These are phyloP conservation scores for Chaunax sp. DNA, from an alignment of 2,797 vertebrate species.

Conservation along the genomic window DNA sequence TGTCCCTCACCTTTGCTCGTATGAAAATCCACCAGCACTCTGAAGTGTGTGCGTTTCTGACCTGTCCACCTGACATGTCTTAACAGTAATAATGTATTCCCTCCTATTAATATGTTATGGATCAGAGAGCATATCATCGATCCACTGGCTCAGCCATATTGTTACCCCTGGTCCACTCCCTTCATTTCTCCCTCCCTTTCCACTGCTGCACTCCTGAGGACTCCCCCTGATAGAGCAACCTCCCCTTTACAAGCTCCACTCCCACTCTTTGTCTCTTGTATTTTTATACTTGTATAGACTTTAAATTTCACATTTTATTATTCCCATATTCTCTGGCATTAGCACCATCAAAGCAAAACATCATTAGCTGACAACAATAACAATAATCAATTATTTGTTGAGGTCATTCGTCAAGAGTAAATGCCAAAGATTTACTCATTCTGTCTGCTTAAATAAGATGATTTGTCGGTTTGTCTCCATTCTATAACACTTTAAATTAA, in stretches of 20 bases:
- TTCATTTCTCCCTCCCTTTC: constrained; percentile 2
- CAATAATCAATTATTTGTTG: background rate
- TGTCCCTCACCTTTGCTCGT: constrained; percentile 66
- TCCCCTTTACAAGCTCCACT: constrained; percentile 15
- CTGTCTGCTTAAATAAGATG: background rate
- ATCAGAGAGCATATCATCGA: constrained; percentile 72
- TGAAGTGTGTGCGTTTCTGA: constrained; percentile 29
- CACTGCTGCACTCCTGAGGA: constrained; percentile 20
- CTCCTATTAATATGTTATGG: constrained; percentile 75
- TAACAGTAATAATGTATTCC: constrained; percentile 79
- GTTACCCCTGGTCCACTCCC: constrained; percentile 23
- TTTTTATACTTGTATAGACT: background rate
- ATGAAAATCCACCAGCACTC: constrained; percentile 51
- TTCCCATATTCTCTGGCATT: background rate
- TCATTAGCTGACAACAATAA: background rate
- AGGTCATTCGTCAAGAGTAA: background rate
- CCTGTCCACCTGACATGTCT: constrained; percentile 68
- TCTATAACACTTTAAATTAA: background rate
- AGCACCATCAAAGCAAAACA: background rate
- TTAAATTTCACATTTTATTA: background rate
- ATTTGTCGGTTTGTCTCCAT: background rate
- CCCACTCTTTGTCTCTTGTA: constrained; percentile 4
- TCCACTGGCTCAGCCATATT: constrained; percentile 57
- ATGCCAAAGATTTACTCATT: background rate
- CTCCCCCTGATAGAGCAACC: constrained; percentile 8